Percentiles rank a stretch among this genome's conserved stretches.
Conservation (phyloP, 2,888 invertebrate species). For the Herminia tarsipennalis region DNA sequence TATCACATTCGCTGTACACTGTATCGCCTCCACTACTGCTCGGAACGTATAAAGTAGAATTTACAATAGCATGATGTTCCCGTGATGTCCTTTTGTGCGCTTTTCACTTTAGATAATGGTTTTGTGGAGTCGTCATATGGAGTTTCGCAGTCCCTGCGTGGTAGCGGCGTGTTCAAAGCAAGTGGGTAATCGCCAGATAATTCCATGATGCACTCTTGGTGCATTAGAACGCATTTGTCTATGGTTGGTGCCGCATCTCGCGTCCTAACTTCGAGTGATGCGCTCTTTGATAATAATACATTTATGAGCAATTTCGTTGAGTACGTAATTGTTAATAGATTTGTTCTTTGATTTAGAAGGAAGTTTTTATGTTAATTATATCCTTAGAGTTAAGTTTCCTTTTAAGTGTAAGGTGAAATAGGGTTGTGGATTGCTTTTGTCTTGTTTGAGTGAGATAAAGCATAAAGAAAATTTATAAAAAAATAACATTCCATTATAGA, state of each 20-base stretch:
- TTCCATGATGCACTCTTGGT: slow-evolving; percentile 65
- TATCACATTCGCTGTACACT: not conserved
- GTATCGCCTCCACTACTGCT: not conserved
- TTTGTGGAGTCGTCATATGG: slow-evolving; percentile 47
- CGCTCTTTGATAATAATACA: slow-evolving; percentile 8
- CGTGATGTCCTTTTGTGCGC: slow-evolving; percentile 37
- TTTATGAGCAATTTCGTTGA: slow-evolving; percentile 8
- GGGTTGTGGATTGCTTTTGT: too few relatives aligned
- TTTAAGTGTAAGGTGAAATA: too few relatives aligned
- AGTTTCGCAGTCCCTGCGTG: slow-evolving; percentile 41
- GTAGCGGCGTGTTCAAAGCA: slow-evolving; percentile 74
- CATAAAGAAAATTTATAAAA: too few relatives aligned
- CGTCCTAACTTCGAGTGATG: too few relatives aligned
- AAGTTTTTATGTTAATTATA: slow-evolving; percentile 1
- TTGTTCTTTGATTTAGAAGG: slow-evolving; percentile 4
- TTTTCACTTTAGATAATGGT: slow-evolving; percentile 65
- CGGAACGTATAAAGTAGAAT: slow-evolving; percentile 26
- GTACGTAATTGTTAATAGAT: slow-evolving; percentile 18
- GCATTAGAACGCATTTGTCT: slow-evolving; percentile 77
- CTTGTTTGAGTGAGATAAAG: too few relatives aligned
- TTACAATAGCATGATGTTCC: slow-evolving; percentile 37
- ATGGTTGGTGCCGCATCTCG: slow-evolving; percentile 14
- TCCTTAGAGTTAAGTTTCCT: not conserved
- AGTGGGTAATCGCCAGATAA: slow-evolving; percentile 82
- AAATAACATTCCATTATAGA: too few relatives aligned